phyloP scores from a whole-genome alignment of 2,113 vertebrate species.

The Willisornis vidua region DNA sequence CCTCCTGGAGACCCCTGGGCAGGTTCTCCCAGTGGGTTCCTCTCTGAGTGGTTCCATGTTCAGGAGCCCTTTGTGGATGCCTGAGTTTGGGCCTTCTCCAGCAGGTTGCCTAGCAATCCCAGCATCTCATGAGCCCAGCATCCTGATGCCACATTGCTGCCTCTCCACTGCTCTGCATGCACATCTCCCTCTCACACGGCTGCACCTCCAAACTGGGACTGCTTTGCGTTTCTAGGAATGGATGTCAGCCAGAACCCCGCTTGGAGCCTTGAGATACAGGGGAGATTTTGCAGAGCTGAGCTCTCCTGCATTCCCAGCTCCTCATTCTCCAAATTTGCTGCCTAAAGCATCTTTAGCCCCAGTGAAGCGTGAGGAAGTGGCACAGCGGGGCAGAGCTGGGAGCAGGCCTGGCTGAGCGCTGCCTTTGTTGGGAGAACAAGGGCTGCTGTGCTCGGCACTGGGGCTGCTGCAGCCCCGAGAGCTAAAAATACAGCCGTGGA shows the following conservation, averaged over 20 bases:
- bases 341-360: background rate
- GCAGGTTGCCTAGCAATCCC: slow-evolving; percentile 63
- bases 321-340: background rate
- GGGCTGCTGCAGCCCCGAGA: background rate
- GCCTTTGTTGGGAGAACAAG: slow-evolving; percentile 36
- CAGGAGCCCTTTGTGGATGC: background rate
- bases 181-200: slow-evolving; percentile 13
- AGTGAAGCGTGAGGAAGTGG: background rate
- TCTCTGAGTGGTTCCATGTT: background rate
- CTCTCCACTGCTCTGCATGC: background rate
- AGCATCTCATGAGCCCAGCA: background rate
- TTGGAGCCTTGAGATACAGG: background rate
- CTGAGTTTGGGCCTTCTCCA: background rate
- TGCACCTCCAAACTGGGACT: background rate
- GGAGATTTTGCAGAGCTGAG: background rate
- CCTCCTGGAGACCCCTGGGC: background rate
- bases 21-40: background rate
- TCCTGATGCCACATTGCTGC: background rate
- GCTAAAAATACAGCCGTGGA: background rate
- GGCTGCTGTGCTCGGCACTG: background rate
- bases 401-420: background rate
- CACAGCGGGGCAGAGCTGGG: background rate
- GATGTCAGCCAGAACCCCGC: background rate
- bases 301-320: background rate
- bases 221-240: background rate